These are phyloP conservation scores for Beris chalybata DNA, from an alignment of 2,888 invertebrate species.

Conservation along the genomic window DNA sequence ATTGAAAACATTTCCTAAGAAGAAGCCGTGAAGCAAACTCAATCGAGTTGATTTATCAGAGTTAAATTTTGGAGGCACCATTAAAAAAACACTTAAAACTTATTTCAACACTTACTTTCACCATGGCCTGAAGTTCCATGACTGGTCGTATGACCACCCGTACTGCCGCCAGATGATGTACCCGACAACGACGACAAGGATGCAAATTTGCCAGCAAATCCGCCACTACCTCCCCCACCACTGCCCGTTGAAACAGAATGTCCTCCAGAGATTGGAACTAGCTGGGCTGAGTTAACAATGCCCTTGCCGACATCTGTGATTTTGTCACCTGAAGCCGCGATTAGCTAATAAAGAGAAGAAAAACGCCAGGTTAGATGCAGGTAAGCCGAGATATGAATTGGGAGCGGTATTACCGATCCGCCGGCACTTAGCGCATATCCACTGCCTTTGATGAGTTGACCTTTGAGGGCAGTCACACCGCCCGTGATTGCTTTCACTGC, in stretches of 20 bases:
- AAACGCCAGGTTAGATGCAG: too few relatives aligned
- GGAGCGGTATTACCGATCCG: slow-evolving; percentile 55
- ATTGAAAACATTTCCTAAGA: too few relatives aligned
- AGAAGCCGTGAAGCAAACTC: too few relatives aligned
- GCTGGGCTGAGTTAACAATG: slow-evolving; percentile 74
- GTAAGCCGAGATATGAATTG: not conserved
- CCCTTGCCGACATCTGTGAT: slow-evolving; percentile 78
- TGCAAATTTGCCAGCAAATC: slow-evolving; percentile 12
- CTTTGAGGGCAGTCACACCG: slow-evolving; percentile 83
- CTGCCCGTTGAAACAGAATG: not conserved
- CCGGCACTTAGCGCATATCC: slow-evolving; percentile 68
- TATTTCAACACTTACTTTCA: slow-evolving; percentile 51
- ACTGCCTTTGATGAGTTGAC: slow-evolving; percentile 82
- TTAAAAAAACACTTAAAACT: not conserved
- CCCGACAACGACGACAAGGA: slow-evolving; percentile 6
- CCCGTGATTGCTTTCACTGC: slow-evolving; percentile 87
- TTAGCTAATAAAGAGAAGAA: slow-evolving; percentile 57
- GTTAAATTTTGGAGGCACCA: too few relatives aligned
- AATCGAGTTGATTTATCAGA: too few relatives aligned
- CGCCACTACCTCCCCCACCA: not conserved
- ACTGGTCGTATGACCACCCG: slow-evolving; percentile 1
- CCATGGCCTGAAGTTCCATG: slow-evolving; percentile 48
- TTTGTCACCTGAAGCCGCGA: slow-evolving; percentile 76
- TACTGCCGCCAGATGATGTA: slow-evolving; percentile 19
- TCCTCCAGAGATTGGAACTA: slow-evolving; percentile 56